Evolutionary conservation across 2,888 invertebrate species (phyloP).

Genomic region (Oegoconia quadripuncta): DNA sequence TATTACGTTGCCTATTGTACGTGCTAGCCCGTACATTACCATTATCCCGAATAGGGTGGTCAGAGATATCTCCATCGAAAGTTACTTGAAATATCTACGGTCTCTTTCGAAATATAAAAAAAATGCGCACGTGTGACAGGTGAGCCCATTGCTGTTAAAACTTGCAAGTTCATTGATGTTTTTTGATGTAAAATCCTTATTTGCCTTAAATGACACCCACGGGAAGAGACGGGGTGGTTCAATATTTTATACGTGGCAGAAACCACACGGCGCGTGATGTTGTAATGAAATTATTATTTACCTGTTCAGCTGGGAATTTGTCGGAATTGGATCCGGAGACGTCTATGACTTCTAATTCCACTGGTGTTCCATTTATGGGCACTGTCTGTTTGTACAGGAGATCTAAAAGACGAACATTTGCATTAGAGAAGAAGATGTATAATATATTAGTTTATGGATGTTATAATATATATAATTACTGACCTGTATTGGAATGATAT

Average conservation of each 20-base stretch:
- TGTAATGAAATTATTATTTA: constrained; percentile 34
- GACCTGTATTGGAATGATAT: constrained; percentile 89
- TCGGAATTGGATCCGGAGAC: constrained; percentile 85
- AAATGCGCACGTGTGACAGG: too few relatives aligned
- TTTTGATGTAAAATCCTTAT: too few relatives aligned
- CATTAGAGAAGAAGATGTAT: background rate
- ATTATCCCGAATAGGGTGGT: too few relatives aligned
- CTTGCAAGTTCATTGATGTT: too few relatives aligned
- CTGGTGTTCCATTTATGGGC: constrained; percentile 83
- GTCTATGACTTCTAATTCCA: constrained; percentile 89
- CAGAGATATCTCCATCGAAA: too few relatives aligned
- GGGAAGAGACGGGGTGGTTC: background rate
- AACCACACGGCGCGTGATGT: too few relatives aligned
- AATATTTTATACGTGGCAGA: too few relatives aligned
- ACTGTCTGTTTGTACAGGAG: constrained; percentile 87
- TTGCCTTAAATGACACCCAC: background rate
- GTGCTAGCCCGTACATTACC: too few relatives aligned
- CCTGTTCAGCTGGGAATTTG: constrained; percentile 81
- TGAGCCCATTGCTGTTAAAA: too few relatives aligned
- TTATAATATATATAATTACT: constrained; percentile 28
- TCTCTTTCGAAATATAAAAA: too few relatives aligned
- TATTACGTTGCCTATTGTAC: too few relatives aligned
- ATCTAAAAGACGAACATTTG: constrained; percentile 75
- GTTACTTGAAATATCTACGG: too few relatives aligned
- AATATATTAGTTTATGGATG: background rate